A percentile compares a stretch with the other conserved stretches of the same genome.
These are phyloP conservation scores for Ptychadena robeensis DNA, from an alignment of 2,797 vertebrate genomes.

Conservation along the genomic window DNA sequence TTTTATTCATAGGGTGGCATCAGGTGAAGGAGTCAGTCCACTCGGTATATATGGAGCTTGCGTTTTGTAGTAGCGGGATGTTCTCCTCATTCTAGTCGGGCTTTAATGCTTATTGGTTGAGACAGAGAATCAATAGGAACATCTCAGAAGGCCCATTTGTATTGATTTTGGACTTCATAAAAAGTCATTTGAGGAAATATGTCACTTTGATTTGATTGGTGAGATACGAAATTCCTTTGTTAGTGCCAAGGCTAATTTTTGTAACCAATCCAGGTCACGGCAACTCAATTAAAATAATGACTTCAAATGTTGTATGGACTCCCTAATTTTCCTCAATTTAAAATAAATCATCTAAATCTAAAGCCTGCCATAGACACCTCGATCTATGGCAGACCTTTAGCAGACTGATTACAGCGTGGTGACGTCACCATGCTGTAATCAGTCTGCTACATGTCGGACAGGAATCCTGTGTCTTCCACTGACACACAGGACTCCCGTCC, in stretches of 20 bases:
- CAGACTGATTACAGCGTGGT: no score
- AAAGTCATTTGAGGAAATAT: constrained; percentile 82
- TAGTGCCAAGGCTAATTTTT: neutral
- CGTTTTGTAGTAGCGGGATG: constrained; percentile 58
- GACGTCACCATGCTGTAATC: no score
- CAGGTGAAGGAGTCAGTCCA: constrained; percentile 51
- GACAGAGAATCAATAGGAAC: constrained; percentile 87
- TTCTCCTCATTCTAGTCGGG: constrained; percentile 69
- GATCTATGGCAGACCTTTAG: no score
- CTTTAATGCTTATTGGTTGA: constrained; percentile 76
- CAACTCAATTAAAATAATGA: neutral
- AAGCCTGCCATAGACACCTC: no score
- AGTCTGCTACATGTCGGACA: no score
- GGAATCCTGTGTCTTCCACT: no score
- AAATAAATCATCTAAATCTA: no score
- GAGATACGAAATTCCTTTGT: constrained; percentile 77
- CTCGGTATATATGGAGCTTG: constrained; percentile 59
- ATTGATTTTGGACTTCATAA: constrained; percentile 89
- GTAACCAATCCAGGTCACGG: neutral
- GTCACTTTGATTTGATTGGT: constrained; percentile 82
- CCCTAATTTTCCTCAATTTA: no score
- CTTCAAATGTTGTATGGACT: no score
- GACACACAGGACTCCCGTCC: no score
- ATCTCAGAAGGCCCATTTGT: constrained; percentile 78
- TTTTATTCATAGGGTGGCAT: constrained; percentile 59